phyloP scores from a whole-genome alignment of 2,888 invertebrate genomes.

The Ommatoiulus sabulosus region DNA sequence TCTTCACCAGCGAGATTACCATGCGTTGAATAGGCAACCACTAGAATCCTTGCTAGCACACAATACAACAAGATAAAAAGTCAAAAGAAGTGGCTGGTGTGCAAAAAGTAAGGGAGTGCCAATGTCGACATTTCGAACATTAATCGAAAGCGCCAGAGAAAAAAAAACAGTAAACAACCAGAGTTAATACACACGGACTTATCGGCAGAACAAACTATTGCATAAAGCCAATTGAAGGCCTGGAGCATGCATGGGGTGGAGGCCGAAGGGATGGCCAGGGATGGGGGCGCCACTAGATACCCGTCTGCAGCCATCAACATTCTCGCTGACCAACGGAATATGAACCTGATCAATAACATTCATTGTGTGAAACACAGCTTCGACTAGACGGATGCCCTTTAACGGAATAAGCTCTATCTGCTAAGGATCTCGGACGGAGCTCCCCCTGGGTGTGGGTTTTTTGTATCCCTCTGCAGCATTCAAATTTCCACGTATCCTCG shows the following conservation, averaged over 20 bases:
- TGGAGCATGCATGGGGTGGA: not conserved
- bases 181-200: not conserved
- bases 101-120: not conserved
- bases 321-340: not conserved
- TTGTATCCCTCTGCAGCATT: slow-evolving; percentile 8
- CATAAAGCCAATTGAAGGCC: not conserved
- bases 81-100: not conserved
- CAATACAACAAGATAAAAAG: not conserved
- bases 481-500: slow-evolving; percentile 34
- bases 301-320: not conserved
- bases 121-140: not conserved
- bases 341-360: not conserved
- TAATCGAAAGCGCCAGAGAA: not conserved
- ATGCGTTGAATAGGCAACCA: no score
- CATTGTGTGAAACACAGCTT: not conserved
- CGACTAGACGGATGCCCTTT: not conserved
- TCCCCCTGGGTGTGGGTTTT: not conserved
- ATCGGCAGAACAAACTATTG: not conserved
- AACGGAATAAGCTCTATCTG: not conserved
- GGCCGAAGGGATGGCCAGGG: not conserved
- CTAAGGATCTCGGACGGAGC: not conserved
- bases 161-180: not conserved
- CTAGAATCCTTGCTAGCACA: not conserved
- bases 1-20: not conserved
- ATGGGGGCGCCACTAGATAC: not conserved